These are phyloP conservation scores for Hyles lineata DNA, from an alignment of 2,888 invertebrate species.

Conservation along the genomic window DNA sequence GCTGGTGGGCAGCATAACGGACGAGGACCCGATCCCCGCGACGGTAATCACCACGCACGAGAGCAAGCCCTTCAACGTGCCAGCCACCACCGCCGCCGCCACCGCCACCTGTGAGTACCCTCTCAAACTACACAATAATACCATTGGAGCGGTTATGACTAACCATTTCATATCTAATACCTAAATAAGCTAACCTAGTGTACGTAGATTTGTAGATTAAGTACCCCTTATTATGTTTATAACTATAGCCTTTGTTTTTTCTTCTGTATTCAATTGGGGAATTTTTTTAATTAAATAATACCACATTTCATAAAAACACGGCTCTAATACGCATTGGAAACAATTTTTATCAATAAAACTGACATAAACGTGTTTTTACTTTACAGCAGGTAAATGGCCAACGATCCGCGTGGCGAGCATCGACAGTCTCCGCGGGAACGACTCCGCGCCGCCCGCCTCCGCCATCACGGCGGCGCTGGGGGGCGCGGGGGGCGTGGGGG, in stretches of 20 bases:
- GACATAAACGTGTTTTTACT: background rate
- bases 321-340: too few species aligned
- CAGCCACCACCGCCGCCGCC: constrained; percentile 39
- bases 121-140: background rate
- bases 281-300: too few species aligned
- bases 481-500: constrained; percentile 29
- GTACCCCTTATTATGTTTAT: too few species aligned
- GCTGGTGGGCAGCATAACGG: constrained; percentile 56
- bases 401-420: constrained; percentile 74
- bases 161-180: background rate
- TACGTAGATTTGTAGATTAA: too few species aligned
- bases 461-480: constrained; percentile 33
- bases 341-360: too few species aligned
- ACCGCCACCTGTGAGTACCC: constrained; percentile 49
- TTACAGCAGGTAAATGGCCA: constrained; percentile 70
- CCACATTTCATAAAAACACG: too few species aligned
- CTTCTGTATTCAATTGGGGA: too few species aligned
- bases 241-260: too few species aligned
- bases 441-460: constrained; percentile 29
- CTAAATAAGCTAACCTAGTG: too few species aligned
- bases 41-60: constrained; percentile 59
- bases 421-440: constrained; percentile 62
- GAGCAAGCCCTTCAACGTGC: constrained; percentile 35
- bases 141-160: background rate
- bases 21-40: constrained; percentile 68